Base-by-base conservation (phyloP, 2,113 vertebrate species). In the Amblyornis subalaris region DNA sequence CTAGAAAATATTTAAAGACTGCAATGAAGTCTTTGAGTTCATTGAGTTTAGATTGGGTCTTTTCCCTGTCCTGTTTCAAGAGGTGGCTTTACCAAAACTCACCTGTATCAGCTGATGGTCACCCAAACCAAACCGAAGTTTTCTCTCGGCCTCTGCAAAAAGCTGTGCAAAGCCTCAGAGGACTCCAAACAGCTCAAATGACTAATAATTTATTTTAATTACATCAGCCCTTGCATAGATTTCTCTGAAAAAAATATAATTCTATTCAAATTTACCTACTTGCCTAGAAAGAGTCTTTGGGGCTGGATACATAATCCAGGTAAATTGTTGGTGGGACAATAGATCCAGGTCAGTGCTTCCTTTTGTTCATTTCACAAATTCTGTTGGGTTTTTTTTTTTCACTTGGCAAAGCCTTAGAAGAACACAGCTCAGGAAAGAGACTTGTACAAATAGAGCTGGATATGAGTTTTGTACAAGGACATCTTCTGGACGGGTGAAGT, bases 1-100 rank as follows among this genome's bases (percentile, higher is more conserved):
- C 45, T 45, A 53, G 38, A 54, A 64, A 73, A 54, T 22, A 38
- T 28, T 33, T 64, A 35, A 61, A 82, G 57, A 42, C 14, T 24
- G 23, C 8, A 9, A 1, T 28, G 33, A n/a, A n/a, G n/a, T n/a
- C n/a, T n/a, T n/a, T n/a, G 45, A 16, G 26, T n/a, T 76, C 0
- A 0, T 0, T 64, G 53, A 75, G 19, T 48, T 89, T 18, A 74
- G 44, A 55, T 35, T 2, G 25, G 35, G 13, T 31, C 40, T 73
- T 71, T 48, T 55, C 35, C 42, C 47, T 71, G 8, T 26, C 44
- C 81, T 74, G 7, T 62, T 57, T 48, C 21, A 48, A 66, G 51
- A 40, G 42, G 31, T 44, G 35, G 22, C 11, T 18, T 58, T 64
- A 40, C 23, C 40, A 71, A 51, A n/a, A 26, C 26, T 60, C 23